Evolutionary conservation across 2,888 invertebrate genomes (phyloP), one percentile per base, ranked within the genome.

Genomic region (Drosophila subsilvestris): DNA sequence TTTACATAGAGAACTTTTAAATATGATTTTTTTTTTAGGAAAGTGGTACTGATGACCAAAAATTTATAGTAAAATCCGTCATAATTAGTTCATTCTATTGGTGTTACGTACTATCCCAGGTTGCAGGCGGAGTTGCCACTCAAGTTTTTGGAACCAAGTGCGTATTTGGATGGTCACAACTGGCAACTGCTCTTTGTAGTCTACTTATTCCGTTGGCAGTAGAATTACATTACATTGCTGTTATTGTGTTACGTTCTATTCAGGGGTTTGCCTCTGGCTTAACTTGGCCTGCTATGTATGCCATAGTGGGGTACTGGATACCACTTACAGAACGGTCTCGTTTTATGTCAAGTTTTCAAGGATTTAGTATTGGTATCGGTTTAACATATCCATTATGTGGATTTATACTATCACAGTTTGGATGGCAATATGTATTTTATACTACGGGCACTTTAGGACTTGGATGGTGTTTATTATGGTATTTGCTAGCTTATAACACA

Each of bases 261-360:
- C 95, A 95, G 90, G 95, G 95, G 50, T 93, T 95, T 69, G 95
- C 95, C 12, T 95, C 95, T 79, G 95, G 95, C 29, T 90, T 95
- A 62, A 95, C 95, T 12, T 95, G 95, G 95, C 95, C 95, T 14
- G 95, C 95, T 1, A 95, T 95, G 95, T 95, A 95, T 87, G 95
- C 95, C 0, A 93, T 95, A 65, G 95, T 95, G 29, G 95, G 95
- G 4, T 94, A 94, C 79, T 95, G 95, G 95, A 95, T 95, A 73
- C 95, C 95, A 9, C 93, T 95, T n/a, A 93, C 93, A 8, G 95
- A 95, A 89, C 93, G 95, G 57, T 95, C 95, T 58, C 93, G 95
- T 62, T 95, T 95, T 89, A 95, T 95, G 95, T 95, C 95, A 50
- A 95, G 95, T 86, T 95, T 95, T 91, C 95, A 94, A 93, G 95